Conservation (phyloP, 2,113 vertebrate species). For the Crotalus helleri region DNA sequence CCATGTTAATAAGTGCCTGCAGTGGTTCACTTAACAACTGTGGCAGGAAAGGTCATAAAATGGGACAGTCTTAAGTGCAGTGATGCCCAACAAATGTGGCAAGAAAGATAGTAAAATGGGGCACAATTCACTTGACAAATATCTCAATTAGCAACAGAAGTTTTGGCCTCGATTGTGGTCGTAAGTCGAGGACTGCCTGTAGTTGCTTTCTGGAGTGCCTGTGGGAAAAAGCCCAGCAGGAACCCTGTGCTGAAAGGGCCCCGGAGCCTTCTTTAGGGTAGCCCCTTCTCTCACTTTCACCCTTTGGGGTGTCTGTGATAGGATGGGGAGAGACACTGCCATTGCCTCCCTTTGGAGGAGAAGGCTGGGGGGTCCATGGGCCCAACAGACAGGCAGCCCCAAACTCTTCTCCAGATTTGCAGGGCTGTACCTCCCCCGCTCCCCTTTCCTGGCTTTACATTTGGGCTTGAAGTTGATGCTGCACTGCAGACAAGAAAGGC, state of each 20-base stretch:
- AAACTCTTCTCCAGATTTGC: accelerated
- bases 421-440: not conserved
- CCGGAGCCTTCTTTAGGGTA: not conserved
- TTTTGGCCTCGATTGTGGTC: not conserved
- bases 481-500: constrained; percentile 26
- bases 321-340: not conserved
- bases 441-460: not conserved
- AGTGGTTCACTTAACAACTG: no score
- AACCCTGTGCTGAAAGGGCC: not conserved
- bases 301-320: not conserved
- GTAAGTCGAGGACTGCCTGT: not conserved
- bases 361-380: not conserved
- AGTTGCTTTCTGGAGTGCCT: not conserved
- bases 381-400: not conserved
- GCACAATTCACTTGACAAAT: not conserved
- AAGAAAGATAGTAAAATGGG: not conserved
- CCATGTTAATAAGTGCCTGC: no score
- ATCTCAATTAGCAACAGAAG: not conserved
- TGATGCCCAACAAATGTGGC: not conserved
- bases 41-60: no score
- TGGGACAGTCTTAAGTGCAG: not conserved
- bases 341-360: not conserved
- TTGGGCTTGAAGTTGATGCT: accelerated
- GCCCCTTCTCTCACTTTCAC: not conserved
- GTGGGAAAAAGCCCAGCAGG: not conserved